Evolutionary conservation across 2,797 vertebrate species (phyloP).

Genomic region (Bovichtus variegatus): DNA sequence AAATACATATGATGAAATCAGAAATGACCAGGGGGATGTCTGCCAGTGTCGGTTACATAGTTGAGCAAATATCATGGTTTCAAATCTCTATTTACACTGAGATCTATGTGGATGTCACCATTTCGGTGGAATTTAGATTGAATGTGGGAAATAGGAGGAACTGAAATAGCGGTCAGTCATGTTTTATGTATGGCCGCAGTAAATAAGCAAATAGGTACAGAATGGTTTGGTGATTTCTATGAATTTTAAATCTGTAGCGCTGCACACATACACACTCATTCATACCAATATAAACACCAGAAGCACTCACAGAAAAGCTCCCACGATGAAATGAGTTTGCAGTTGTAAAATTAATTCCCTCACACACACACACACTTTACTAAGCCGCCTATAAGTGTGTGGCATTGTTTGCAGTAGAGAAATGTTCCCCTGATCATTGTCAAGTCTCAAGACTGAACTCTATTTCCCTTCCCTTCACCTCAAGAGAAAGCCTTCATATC

Average conservation of each 20-base stretch:
- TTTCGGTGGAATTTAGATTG: constrained; percentile 52
- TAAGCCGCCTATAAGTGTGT: constrained; percentile 18
- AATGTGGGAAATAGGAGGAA: constrained; percentile 44
- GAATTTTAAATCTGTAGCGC: constrained; percentile 75
- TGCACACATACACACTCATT: constrained; percentile 10
- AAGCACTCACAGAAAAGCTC: constrained; percentile 25
- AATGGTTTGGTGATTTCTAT: constrained; percentile 73
- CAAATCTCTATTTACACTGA: constrained; percentile 21
- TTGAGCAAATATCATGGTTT: constrained; percentile 40
- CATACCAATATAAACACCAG: constrained; percentile 41
- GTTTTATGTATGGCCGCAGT: constrained; percentile 75
- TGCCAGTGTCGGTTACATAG: neutral
- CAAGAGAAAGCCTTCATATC: constrained; percentile 49
- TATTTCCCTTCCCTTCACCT: constrained; percentile 51
- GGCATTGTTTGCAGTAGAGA: constrained; percentile 47
- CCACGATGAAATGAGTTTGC: constrained; percentile 46
- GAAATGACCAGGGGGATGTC: constrained; percentile 7
- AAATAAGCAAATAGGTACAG: constrained; percentile 75
- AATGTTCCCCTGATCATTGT: constrained; percentile 59
- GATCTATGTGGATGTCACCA: constrained; percentile 18
- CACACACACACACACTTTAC: constrained; percentile 1
- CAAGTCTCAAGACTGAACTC: constrained; percentile 53
- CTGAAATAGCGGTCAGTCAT: constrained; percentile 61
- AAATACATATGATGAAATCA: constrained; percentile 14
- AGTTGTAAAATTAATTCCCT: constrained; percentile 52